Evolutionary conservation across 2,113 vertebrate species (phyloP).

Genomic region (Callocephalon fimbriatum): DNA sequence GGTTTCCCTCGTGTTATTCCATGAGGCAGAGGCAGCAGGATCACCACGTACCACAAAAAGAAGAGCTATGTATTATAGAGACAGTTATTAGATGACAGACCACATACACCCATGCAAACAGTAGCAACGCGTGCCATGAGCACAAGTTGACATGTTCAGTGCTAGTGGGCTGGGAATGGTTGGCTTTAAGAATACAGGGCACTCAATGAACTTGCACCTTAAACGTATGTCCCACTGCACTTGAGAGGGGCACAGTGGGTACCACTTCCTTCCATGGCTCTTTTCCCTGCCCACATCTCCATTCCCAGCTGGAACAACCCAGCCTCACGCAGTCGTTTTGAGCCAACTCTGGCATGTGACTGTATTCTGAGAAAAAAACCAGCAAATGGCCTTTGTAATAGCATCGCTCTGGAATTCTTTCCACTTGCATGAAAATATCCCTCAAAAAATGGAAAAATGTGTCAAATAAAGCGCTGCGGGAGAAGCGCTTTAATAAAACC

Average conservation of each 20-base stretch:
- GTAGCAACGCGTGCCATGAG: fast-evolving
- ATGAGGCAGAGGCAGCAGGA: fast-evolving
- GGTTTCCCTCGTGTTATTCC: fast-evolving
- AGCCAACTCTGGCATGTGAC: not conserved
- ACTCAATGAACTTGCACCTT: fast-evolving
- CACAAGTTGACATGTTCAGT: fast-evolving
- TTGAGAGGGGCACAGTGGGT: fast-evolving
- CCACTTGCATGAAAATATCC: conserved; percentile 28
- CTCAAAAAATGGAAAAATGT: conserved; percentile 5
- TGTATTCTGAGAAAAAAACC: not conserved
- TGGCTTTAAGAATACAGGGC: fast-evolving
- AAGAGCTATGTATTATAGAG: not conserved
- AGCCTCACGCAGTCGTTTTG: not conserved
- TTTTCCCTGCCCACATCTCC: not conserved
- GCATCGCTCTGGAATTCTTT: not conserved
- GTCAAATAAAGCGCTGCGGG: not conserved
- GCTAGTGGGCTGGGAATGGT: fast-evolving
- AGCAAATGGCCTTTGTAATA: not conserved
- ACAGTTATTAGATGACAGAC: not conserved
- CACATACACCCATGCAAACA: not conserved
- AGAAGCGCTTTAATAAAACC: not conserved
- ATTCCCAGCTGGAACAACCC: not conserved
- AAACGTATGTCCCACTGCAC: fast-evolving
- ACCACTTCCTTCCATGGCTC: not conserved
- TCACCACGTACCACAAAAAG: not conserved